A percentile compares a stretch with the other conserved stretches of the same genome.
Conservation (phyloP, 2,888 invertebrate genomes). For the Argyresthia goedartella region DNA sequence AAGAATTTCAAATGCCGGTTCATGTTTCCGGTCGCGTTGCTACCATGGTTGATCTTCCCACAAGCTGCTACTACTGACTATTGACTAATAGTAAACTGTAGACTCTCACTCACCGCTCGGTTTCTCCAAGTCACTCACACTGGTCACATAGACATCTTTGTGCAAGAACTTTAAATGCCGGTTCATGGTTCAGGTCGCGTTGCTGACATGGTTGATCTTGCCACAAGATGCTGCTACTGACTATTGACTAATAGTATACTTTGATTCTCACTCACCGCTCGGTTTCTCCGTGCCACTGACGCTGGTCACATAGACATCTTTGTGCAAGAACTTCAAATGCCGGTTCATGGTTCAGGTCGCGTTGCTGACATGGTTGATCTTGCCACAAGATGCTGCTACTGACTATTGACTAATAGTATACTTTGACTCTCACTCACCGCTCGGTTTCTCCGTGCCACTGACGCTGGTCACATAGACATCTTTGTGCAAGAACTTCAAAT, state of each 20-base stretch:
- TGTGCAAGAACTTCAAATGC: conserved; percentile 57
- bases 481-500: conserved; percentile 53
- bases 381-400: no score
- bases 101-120: conserved; percentile 9
- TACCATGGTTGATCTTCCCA: conserved; percentile 56
- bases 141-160: conserved; percentile 11
- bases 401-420: no score
- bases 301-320: conserved; percentile 11
- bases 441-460: conserved; percentile 22
- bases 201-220: conserved; percentile 55
- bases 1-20: conserved; percentile 60
- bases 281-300: conserved; percentile 22
- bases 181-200: conserved; percentile 63
- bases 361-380: conserved; percentile 57
- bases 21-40: conserved; percentile 63
- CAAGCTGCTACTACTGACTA: no score
- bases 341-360: conserved; percentile 64
- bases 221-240: no score
- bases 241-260: no score
- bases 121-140: conserved; percentile 20
- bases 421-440: no score
- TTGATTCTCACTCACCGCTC: no score
- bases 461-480: conserved; percentile 11
- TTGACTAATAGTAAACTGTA: no score
- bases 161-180: conserved; percentile 60